Conservation (phyloP, 2,797 vertebrate species). For the Bryconaethiops microstoma region DNA sequence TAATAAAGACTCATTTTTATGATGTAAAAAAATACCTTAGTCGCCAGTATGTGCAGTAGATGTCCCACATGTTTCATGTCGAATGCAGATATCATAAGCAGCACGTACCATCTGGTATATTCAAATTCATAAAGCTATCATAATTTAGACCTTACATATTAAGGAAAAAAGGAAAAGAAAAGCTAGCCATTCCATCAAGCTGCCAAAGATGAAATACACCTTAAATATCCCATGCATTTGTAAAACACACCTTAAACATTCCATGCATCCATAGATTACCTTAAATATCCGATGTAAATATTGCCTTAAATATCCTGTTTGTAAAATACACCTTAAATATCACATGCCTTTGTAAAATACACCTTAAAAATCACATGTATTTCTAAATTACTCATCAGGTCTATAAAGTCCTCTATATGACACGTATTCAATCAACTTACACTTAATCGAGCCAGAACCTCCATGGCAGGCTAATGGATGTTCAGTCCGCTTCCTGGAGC, state of each 20-base stretch:
- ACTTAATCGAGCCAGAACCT: constrained; percentile 86
- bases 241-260: neutral
- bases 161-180: neutral
- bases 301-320: no score
- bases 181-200: neutral
- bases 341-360: no score
- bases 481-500: constrained; percentile 55
- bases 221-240: no score
- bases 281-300: no score
- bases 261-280: no score
- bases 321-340: no score
- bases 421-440: constrained; percentile 74
- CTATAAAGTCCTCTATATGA: no score
- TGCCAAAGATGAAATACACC: neutral
- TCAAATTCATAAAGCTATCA: neutral
- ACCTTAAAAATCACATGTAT: no score
- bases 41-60: neutral
- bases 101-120: neutral
- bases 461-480: constrained; percentile 85
- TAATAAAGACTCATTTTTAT: neutral
- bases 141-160: neutral
- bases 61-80: neutral
- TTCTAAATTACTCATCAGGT: neutral
- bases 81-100: neutral
- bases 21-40: no score